These are phyloP conservation scores for Cephalopterus ornatus DNA, from an alignment of 2,113 vertebrate genomes.

Conservation along the genomic window DNA sequence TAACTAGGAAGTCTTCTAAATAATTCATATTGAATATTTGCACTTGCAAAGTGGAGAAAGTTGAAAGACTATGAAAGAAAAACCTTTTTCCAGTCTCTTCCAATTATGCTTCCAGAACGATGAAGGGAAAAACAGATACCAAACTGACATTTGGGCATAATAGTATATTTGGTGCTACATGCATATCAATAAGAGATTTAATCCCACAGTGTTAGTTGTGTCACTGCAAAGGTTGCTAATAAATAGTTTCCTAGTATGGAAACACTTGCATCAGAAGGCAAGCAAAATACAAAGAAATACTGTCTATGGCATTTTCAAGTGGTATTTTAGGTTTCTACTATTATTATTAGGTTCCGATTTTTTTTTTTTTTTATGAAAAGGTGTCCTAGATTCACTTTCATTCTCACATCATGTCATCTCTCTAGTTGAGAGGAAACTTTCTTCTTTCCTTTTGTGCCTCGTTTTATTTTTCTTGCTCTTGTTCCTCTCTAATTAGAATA, in stretches of 20 bases:
- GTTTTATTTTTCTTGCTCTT: neutral
- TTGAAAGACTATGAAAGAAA: neutral
- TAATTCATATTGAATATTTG: conserved; percentile 32
- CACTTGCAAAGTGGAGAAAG: neutral
- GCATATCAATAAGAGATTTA: rapidly evolving
- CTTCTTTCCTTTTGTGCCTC: neutral
- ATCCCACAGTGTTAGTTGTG: neutral
- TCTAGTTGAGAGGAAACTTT: neutral
- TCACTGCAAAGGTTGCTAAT: neutral
- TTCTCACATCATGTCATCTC: neutral
- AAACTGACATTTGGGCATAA: neutral
- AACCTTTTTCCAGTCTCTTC: neutral
- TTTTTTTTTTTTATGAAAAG: neutral
- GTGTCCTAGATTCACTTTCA: neutral
- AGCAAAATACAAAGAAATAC: neutral
- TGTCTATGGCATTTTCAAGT: neutral
- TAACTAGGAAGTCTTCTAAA: conserved; percentile 8
- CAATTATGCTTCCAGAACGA: neutral
- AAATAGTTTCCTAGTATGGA: neutral
- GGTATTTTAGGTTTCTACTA: neutral
- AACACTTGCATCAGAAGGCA: neutral
- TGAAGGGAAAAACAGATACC: neutral
- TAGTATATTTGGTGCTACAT: neutral
- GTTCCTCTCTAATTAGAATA: neutral
- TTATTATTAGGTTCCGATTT: neutral